These are phyloP conservation scores for Centropus bengalensis DNA, from an alignment of 2,113 vertebrate genomes.

Conservation along the genomic window DNA sequence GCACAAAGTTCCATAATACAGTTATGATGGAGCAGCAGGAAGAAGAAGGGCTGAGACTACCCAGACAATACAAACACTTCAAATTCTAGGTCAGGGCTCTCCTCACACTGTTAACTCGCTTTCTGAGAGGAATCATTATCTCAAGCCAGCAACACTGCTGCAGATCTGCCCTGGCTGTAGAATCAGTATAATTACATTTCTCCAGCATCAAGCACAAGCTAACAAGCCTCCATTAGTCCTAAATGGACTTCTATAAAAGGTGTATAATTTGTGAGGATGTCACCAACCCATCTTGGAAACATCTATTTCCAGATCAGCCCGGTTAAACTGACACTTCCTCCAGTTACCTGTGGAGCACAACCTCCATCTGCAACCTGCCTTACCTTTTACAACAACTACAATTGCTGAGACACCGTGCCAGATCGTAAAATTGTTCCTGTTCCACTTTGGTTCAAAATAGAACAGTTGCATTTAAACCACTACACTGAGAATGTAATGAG, in stretches of 20 bases:
- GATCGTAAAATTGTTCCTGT: neutral
- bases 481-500: neutral
- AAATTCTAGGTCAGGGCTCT: neutral
- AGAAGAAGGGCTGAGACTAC: neutral
- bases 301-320: neutral
- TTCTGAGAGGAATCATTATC: neutral
- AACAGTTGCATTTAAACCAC: neutral
- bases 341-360: neutral
- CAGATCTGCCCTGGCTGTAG: accelerated
- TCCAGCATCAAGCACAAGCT: neutral
- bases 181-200: neutral
- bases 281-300: neutral
- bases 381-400: too few species aligned
- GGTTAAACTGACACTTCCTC: neutral
- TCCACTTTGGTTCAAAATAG: neutral
- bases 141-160: neutral
- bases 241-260: neutral
- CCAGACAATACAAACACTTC: neutral
- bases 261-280: neutral
- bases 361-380: neutral
- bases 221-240: neutral
- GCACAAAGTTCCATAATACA: neutral
- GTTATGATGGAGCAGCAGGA: neutral
- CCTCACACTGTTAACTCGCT: neutral
- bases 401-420: neutral